These are phyloP conservation scores for Leptopterna dolabrata DNA, from an alignment of 2,888 invertebrate species.

Conservation along the genomic window DNA sequence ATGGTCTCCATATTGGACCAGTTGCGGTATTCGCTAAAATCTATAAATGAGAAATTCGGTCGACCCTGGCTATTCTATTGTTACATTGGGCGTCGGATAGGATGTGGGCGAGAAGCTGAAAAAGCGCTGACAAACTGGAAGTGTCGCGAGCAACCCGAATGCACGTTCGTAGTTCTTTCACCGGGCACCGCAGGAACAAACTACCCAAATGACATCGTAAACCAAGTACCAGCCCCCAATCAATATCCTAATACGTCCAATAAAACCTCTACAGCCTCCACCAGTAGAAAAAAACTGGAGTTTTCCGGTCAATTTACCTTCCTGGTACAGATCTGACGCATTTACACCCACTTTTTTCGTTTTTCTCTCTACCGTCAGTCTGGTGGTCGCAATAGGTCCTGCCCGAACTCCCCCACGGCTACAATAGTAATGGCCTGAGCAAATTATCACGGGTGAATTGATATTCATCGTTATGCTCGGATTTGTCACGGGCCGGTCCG, in stretches of 20 bases:
- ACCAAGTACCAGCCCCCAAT: not conserved
- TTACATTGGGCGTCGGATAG: not conserved
- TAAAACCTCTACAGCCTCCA: conserved; percentile 2
- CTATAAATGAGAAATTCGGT: too few relatives aligned
- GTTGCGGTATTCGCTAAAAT: too few relatives aligned
- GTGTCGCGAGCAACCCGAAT: not conserved
- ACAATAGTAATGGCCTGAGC: conserved; percentile 26
- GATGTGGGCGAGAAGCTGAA: not conserved
- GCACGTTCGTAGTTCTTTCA: not conserved
- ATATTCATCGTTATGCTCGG: conserved; percentile 29
- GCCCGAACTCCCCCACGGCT: not conserved
- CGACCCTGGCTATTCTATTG: too few relatives aligned
- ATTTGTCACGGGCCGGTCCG: conserved; percentile 1
- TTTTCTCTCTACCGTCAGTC: not conserved
- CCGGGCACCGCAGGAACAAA: not conserved
- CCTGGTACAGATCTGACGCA: not conserved
- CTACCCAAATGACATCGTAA: conserved; percentile 16
- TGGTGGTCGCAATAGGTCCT: conserved; percentile 3
- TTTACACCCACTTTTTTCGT: not conserved
- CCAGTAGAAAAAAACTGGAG: conserved; percentile 7
- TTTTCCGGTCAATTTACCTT: not conserved
- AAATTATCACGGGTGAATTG: conserved; percentile 29
- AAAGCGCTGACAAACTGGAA: not conserved
- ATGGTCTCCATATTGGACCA: too few relatives aligned
- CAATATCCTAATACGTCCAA: conserved; percentile 22